Percentiles rank a stretch among this genome's conserved stretches.
Conservation (phyloP, 1,140 invertebrate genomes). For the Lasaia peninsularis region DNA sequence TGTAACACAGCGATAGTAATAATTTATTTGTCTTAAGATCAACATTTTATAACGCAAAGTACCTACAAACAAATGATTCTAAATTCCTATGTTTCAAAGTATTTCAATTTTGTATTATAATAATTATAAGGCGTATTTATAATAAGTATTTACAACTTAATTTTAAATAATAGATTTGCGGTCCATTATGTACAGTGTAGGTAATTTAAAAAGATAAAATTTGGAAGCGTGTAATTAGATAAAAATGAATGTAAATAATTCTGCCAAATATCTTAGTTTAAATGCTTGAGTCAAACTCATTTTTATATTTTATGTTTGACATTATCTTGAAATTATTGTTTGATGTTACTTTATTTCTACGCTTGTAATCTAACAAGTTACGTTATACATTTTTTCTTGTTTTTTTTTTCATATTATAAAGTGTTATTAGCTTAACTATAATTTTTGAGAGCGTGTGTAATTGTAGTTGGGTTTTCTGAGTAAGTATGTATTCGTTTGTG, state of each 20-base stretch:
- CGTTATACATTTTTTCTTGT: not conserved
- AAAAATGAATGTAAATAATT: not conserved
- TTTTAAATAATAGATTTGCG: constrained; percentile 7
- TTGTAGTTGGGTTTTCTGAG: not conserved
- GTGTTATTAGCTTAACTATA: not conserved
- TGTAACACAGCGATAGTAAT: not conserved
- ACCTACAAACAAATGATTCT: not conserved
- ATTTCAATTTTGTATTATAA: not conserved
- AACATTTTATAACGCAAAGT: not conserved
- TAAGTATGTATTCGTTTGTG: not conserved
- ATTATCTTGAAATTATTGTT: constrained; percentile 1
- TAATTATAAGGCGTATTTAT: not conserved
- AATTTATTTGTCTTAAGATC: not conserved
- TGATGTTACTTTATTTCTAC: not conserved
- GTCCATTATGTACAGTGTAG: constrained; percentile 15
- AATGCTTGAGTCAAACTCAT: constrained; percentile 1
- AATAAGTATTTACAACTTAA: not conserved
- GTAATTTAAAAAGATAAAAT: not conserved
- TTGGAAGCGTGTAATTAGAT: not conserved
- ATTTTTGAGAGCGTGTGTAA: not conserved
- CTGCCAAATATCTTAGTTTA: not conserved
- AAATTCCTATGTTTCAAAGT: not conserved
- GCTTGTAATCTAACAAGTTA: not conserved
- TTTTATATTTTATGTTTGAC: not conserved
- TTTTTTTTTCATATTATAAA: not conserved